Evolutionary conservation across 2,113 vertebrate species (phyloP).

Genomic region (Erythrocercus mccallii): DNA sequence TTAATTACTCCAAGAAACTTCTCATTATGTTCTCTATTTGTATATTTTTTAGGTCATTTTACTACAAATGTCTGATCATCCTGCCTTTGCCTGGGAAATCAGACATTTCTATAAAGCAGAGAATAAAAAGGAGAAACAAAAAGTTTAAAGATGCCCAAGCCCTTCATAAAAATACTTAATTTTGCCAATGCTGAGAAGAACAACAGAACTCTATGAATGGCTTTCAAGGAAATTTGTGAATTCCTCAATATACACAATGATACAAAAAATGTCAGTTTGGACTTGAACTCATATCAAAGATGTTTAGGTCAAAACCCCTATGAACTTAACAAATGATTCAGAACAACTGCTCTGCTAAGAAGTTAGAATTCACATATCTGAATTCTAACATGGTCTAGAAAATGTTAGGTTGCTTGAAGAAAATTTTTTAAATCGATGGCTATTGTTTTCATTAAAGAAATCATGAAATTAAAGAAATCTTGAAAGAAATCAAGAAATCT

Average conservation of each 20-base stretch:
- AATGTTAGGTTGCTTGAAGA: not conserved
- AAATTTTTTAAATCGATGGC: not conserved
- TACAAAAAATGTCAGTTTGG: not conserved
- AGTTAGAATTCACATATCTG: not conserved
- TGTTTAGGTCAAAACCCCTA: not conserved
- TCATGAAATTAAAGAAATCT: no score
- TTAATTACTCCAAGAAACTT: not conserved
- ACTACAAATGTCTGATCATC: not conserved
- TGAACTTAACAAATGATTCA: not conserved
- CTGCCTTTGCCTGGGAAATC: not conserved
- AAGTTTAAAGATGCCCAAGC: not conserved
- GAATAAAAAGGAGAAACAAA: not conserved
- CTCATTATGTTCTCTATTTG: not conserved
- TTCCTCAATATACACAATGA: not conserved
- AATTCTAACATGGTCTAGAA: not conserved
- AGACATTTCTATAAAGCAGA: not conserved
- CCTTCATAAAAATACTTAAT: not conserved
- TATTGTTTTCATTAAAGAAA: not conserved
- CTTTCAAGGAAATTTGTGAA: not conserved
- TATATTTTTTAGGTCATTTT: not conserved
- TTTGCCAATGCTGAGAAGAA: not conserved
- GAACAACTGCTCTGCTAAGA: not conserved
- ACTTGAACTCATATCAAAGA: not conserved
- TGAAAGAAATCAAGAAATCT: not conserved
- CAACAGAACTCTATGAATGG: not conserved